A percentile compares a stretch with the other conserved stretches of the same genome.
phyloP scores from a whole-genome alignment of 2,797 vertebrate species.

The Oryzias sinensis region DNA sequence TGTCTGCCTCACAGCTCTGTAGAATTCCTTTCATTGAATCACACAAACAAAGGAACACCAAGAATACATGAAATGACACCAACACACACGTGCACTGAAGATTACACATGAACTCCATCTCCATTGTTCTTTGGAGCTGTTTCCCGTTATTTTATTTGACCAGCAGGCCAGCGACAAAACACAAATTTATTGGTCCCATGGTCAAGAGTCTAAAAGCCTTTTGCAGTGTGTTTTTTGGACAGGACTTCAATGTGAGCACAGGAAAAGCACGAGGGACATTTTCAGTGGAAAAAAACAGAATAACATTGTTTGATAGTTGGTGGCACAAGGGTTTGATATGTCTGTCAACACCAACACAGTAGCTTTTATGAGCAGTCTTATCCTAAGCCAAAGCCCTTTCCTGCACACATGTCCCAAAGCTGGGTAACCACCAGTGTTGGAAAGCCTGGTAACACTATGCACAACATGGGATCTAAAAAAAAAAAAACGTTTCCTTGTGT shows the following conservation, averaged over 20 bases:
- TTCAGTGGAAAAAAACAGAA: conserved; percentile 8
- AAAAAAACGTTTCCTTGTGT: conserved; percentile 26
- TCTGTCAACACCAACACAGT: conserved; percentile 58
- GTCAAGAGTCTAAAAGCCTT: conserved; percentile 63
- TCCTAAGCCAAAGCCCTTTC: conserved; percentile 61
- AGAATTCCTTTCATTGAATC: conserved; percentile 20
- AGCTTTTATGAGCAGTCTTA: conserved; percentile 58
- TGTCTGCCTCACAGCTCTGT: conserved; percentile 28
- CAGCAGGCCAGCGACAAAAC: conserved; percentile 27
- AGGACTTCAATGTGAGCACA: conserved; percentile 37
- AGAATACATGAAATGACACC: conserved; percentile 4
- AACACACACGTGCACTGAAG: conserved; percentile 19
- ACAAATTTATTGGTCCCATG: conserved; percentile 57
- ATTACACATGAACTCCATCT: conserved; percentile 16
- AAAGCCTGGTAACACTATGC: conserved; percentile 41
- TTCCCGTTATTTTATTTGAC: conserved; percentile 57
- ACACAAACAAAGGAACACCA: conserved; percentile 1
- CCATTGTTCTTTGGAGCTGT: conserved; percentile 27
- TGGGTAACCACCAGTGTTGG: conserved; percentile 28
- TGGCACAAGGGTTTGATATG: conserved; percentile 48
- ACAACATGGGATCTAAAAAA: conserved; percentile 35
- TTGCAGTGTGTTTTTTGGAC: conserved; percentile 40
- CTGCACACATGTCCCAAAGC: conserved; percentile 41
- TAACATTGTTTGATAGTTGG: conserved; percentile 57
- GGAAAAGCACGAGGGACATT: conserved; percentile 52